Evolutionary conservation across 1,140 invertebrate genomes (phyloP).

Genomic region (Aethina tumida): DNA sequence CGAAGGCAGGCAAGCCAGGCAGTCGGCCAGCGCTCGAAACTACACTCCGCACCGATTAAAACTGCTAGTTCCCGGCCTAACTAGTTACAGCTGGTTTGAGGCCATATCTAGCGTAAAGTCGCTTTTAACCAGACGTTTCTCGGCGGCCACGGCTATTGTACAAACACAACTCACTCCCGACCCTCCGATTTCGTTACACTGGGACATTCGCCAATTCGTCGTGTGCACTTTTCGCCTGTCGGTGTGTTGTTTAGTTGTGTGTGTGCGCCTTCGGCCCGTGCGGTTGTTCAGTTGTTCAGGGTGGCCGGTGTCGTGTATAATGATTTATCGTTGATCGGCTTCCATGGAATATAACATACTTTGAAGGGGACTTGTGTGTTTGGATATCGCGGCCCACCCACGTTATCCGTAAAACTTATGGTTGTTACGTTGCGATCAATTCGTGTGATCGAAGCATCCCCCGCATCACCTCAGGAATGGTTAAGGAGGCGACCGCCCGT

Average conservation of each 20-base stretch:
- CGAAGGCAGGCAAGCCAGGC: too few relatives aligned
- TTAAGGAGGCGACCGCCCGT: conserved; percentile 13
- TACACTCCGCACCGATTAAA: conserved; percentile 29
- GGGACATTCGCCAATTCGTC: too few relatives aligned
- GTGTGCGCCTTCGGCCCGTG: too few relatives aligned
- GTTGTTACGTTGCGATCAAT: too few relatives aligned
- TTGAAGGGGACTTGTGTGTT: conserved; percentile 5
- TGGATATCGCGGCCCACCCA: too few relatives aligned
- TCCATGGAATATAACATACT: conserved; percentile 18
- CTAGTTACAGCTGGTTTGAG: conserved; percentile 31
- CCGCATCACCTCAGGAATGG: conserved; percentile 25
- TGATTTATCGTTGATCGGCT: conserved; percentile 21
- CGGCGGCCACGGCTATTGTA: conserved; percentile 7
- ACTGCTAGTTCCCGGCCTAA: conserved; percentile 33
- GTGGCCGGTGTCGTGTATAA: conserved; percentile 8
- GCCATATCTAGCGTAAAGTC: conserved; percentile 20
- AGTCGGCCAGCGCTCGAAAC: conserved; percentile 13
- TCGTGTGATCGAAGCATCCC: too few relatives aligned
- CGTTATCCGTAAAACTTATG: too few relatives aligned
- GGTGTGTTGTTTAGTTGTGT: conserved; percentile 1
- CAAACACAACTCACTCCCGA: conserved; percentile 3
- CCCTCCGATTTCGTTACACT: too few relatives aligned
- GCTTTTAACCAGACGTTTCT: conserved; percentile 25
- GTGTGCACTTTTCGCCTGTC: not conserved
- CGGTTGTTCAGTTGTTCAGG: not conserved